Percentiles rank a stretch among this genome's conserved stretches.
Conservation (phyloP, 2,888 invertebrate genomes). For the Neria commutata region DNA sequence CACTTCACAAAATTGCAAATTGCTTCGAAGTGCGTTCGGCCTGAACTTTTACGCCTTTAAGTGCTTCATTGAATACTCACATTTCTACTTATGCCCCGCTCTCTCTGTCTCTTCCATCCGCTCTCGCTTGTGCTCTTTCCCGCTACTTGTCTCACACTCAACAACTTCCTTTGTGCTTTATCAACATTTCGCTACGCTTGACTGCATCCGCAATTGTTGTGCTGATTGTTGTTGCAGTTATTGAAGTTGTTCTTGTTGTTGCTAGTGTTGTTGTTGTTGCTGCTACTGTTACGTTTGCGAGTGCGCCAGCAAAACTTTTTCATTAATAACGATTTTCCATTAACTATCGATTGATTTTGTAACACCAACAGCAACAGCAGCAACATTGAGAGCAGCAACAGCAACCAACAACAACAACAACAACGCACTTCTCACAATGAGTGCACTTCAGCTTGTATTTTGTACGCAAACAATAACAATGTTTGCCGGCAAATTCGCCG, state of each 20-base stretch:
- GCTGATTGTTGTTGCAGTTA: constrained; percentile 24
- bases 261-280: not conserved
- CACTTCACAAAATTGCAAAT: constrained; percentile 55
- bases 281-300: too few species aligned
- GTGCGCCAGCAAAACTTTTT: constrained; percentile 49
- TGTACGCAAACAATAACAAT: constrained; percentile 52
- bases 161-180: constrained; percentile 44
- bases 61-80: constrained; percentile 21
- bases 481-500: constrained; percentile 21
- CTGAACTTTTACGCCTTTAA: constrained; percentile 16
- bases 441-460: constrained; percentile 51
- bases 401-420: constrained; percentile 44
- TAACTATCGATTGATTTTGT: constrained; percentile 62
- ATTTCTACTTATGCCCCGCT: constrained; percentile 19
- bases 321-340: constrained; percentile 63
- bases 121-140: constrained; percentile 1
- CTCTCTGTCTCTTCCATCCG: constrained; percentile 8
- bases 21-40: constrained; percentile 38
- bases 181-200: constrained; percentile 55
- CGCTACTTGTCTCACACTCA: constrained; percentile 2
- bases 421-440: constrained; percentile 45
- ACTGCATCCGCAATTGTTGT: constrained; percentile 50
- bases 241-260: constrained; percentile 7
- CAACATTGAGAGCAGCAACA: constrained; percentile 35
- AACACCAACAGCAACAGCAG: constrained; percentile 33